Evolutionary conservation across 2,797 vertebrate species (phyloP).

Genomic region (Phaenicophaeus curvirostris): DNA sequence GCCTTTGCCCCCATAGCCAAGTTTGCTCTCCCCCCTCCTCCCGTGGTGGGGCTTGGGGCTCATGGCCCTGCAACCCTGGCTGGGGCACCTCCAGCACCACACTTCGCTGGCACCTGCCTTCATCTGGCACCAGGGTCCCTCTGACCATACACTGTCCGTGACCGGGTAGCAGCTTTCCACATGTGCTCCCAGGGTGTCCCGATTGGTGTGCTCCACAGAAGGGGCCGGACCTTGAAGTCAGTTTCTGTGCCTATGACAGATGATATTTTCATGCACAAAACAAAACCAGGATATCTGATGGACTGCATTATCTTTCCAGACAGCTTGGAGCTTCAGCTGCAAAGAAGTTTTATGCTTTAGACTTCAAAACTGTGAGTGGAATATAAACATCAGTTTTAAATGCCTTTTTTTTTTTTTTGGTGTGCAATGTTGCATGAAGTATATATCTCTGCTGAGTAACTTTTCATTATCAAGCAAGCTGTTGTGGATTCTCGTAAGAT

Average conservation of each 20-base stretch:
- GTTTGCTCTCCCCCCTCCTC: background rate
- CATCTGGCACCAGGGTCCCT: background rate
- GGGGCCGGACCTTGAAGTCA: constrained; percentile 64
- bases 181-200: constrained; percentile 37
- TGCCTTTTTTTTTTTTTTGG: background rate
- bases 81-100: background rate
- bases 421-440: constrained; percentile 46
- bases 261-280: constrained; percentile 73
- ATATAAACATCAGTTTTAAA: constrained; percentile 47
- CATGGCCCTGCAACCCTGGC: fast-evolving
- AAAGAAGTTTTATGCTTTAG: constrained; percentile 58
- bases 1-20: background rate
- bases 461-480: constrained; percentile 25
- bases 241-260: constrained; percentile 70
- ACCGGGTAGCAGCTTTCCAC: constrained; percentile 56
- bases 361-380: constrained; percentile 67
- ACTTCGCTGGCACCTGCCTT: background rate
- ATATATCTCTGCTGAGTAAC: constrained; percentile 12
- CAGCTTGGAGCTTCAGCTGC: constrained; percentile 54
- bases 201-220: constrained; percentile 61
- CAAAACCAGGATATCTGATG: constrained; percentile 68
- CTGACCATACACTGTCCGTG: constrained; percentile 21
- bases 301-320: constrained; percentile 60
- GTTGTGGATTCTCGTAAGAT: background rate
- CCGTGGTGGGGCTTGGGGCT: fast-evolving